Conservation (phyloP, 2,888 invertebrate genomes). For the Seira musarum region DNA sequence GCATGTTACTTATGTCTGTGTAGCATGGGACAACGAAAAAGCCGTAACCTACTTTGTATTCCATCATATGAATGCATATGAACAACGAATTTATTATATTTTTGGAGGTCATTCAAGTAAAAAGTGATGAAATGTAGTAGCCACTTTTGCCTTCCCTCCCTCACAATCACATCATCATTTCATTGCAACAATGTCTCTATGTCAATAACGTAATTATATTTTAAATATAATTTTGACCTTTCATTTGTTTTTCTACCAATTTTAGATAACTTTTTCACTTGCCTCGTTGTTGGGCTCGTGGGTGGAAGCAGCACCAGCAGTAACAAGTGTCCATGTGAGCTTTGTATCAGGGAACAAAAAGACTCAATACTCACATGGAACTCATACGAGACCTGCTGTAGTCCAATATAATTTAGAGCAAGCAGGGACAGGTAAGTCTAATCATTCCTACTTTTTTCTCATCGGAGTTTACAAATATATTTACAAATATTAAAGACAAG, state of each 20-base stretch:
- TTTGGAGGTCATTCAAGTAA: constrained; percentile 5
- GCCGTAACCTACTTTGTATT: constrained; percentile 19
- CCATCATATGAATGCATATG: neutral
- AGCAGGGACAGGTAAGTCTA: constrained; percentile 47
- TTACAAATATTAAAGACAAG: no score
- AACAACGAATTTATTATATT: constrained; percentile 12
- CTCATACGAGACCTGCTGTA: constrained; percentile 51
- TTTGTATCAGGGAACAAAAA: constrained; percentile 69
- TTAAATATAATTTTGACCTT: neutral
- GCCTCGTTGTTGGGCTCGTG: constrained; percentile 25
- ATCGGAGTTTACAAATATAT: no score
- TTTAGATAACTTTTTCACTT: constrained; percentile 46
- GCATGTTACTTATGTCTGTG: neutral
- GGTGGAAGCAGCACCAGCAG: constrained; percentile 63
- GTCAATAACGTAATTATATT: constrained; percentile 1
- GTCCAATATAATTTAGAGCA: constrained; percentile 60
- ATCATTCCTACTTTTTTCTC: no score
- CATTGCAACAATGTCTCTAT: no score
- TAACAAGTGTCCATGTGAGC: constrained; percentile 69
- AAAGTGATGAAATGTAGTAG: constrained; percentile 3
- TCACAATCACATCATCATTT: no score
- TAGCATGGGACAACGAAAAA: neutral
- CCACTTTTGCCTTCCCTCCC: neutral
- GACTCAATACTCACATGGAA: constrained; percentile 68
- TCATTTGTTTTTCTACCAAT: constrained; percentile 15